Percentiles rank a stretch among this genome's conserved stretches.
Evolutionary conservation across 2,113 vertebrate species (phyloP).

Genomic region (Gymnorhina tibicen): DNA sequence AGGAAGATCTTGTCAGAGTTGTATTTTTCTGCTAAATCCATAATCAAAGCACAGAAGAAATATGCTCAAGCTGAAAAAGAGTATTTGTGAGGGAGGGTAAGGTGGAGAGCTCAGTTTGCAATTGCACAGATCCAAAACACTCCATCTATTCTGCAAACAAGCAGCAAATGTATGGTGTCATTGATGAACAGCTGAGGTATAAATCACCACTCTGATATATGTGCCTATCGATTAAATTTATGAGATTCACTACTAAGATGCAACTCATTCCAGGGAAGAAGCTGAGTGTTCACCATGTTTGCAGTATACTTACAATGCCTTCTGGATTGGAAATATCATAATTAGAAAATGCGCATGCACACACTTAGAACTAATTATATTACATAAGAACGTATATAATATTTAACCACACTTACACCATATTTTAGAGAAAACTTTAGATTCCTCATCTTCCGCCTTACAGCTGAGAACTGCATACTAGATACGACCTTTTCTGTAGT

Average conservation of each 20-base stretch:
- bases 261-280: not conserved
- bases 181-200: not conserved
- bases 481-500: not conserved
- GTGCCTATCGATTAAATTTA: not conserved
- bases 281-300: not conserved
- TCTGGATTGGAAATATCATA: not conserved
- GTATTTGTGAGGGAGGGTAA: not conserved
- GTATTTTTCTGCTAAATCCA: not conserved
- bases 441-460: not conserved
- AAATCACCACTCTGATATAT: slow-evolving; percentile 2
- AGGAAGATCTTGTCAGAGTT: not conserved
- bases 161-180: not conserved
- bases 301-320: not conserved
- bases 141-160: not conserved
- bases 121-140: not conserved
- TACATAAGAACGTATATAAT: not conserved
- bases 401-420: not conserved
- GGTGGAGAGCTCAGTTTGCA: not conserved
- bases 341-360: not conserved
- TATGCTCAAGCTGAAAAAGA: not conserved
- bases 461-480: not conserved
- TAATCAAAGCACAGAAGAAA: not conserved
- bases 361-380: not conserved
- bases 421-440: not conserved
- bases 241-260: not conserved